phyloP scores from a whole-genome alignment of 2,113 vertebrate species.

The Holacanthus passer region DNA sequence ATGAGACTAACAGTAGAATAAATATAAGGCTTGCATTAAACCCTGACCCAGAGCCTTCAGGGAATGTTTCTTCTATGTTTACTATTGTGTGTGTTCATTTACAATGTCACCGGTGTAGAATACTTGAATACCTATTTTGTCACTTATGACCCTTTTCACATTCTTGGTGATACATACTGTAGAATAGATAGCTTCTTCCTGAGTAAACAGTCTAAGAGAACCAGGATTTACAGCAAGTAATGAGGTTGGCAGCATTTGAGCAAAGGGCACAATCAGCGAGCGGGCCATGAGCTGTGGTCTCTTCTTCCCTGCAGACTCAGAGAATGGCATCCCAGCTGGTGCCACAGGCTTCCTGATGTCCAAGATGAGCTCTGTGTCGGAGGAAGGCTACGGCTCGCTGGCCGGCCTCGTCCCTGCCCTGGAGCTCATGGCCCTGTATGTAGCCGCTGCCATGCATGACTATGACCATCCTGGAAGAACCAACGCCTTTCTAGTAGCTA shows the following conservation, averaged over 20 bases:
- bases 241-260: background rate
- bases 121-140: background rate
- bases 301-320: slow-evolving; percentile 84
- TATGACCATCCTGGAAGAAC: slow-evolving; percentile 98
- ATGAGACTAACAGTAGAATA: too few species aligned
- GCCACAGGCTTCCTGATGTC: slow-evolving; percentile 91
- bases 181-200: background rate
- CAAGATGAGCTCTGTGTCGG: slow-evolving; percentile 84
- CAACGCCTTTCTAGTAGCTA: slow-evolving; percentile 97
- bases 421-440: slow-evolving; percentile 97
- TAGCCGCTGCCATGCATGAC: slow-evolving; percentile 98
- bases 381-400: slow-evolving; percentile 90
- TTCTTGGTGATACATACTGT: background rate
- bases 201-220: background rate
- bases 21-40: too few species aligned
- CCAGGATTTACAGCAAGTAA: too few species aligned
- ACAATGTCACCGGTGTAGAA: too few species aligned
- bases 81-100: too few species aligned
- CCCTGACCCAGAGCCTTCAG: too few species aligned
- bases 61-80: too few species aligned
- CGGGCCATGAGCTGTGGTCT: background rate
- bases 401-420: slow-evolving; percentile 94
- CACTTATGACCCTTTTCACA: background rate
- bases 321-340: slow-evolving; percentile 88
- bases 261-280: background rate